Evolutionary conservation across 2,797 vertebrate species (phyloP), one percentile per base, ranked within the genome.

Genomic region (Amblyopsis hoosieri): DNA sequence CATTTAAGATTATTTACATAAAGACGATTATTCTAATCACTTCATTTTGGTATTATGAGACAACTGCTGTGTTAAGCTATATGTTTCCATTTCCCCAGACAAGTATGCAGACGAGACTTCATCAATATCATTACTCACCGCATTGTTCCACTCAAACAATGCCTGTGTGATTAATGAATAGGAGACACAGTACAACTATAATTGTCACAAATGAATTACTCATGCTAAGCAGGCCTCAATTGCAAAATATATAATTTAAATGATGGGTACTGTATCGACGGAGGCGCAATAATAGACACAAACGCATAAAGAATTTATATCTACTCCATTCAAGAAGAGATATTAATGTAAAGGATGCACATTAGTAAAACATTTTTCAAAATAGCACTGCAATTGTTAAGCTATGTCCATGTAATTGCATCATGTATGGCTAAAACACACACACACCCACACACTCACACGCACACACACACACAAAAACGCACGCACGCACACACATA

Each of bases 1-100:
- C 67, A 60, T 81, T 90, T 66, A 71, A 83, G 84, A 91, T 86
- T 88, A 87, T 87, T 89, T 85, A 74, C 82, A 78, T 82, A 90
- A 91, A 89, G 81, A 85, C 76, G 87, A 91, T 92, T 90, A 89
- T 89, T 92, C 76, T 89, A 90, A 93, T 90, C 86, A 76, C 84
- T 88, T 91, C 90, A 91, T 88, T 90, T 85, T 57, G 59, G 77
- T 65, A 90, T 91, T 89, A 90, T 82, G 85, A 86, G 90, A 83
- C 86, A 85, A 90, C 83, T 89, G 87, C 81, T 87, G 67, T 55
- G 75, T 81, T 88, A 83, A 90, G 83, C 80, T 73, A 78, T 75
- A 69, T 75, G 69, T 85, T 87, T 73, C 76, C 77, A 74, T 85
- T 85, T 84, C 87, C 84, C 89, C 77, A 83, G 88, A 90, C 85